A percentile compares a stretch with the other conserved stretches of the same genome.
Conservation (phyloP, 2,797 vertebrate genomes). For the Macropodus opercularis region DNA sequence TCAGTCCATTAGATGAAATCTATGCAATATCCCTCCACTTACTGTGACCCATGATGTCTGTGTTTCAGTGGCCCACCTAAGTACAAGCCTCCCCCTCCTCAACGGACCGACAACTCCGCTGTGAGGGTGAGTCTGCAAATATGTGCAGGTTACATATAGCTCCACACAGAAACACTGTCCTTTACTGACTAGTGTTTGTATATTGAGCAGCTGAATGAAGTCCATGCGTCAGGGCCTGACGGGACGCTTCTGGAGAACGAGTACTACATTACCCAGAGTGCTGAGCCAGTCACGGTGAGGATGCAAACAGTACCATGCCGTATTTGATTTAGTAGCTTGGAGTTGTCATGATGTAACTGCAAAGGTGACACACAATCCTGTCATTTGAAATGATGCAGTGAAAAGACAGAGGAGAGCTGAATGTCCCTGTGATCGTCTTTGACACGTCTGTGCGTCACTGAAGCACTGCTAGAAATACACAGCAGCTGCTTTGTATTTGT, state of each 20-base stretch:
- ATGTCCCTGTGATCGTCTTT: too few species aligned
- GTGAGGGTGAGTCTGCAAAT: slow-evolving; percentile 67
- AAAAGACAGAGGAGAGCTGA: neutral
- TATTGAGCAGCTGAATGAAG: slow-evolving; percentile 43
- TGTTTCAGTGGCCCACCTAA: slow-evolving; percentile 79
- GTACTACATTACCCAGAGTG: slow-evolving; percentile 47
- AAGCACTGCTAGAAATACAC: slow-evolving; percentile 3
- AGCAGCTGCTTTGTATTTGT: neutral
- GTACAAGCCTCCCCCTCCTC: slow-evolving; percentile 82
- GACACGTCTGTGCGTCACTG: neutral
- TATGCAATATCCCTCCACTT: neutral
- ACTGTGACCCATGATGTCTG: slow-evolving; percentile 33
- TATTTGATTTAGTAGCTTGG: neutral
- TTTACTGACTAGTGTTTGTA: slow-evolving; percentile 7
- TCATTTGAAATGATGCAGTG: too few species aligned
- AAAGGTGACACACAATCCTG: neutral
- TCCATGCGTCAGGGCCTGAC: slow-evolving; percentile 1
- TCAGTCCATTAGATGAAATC: slow-evolving; percentile 27
- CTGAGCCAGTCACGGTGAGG: slow-evolving; percentile 79
- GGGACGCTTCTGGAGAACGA: slow-evolving; percentile 29
- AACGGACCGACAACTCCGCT: slow-evolving; percentile 61
- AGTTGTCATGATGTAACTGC: neutral
- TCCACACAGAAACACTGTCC: neutral
- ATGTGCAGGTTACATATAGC: neutral
- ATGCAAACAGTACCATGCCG: neutral